Evolutionary conservation across 2,797 vertebrate species (phyloP).

Genomic region (Otolemur crassicaudatus): DNA sequence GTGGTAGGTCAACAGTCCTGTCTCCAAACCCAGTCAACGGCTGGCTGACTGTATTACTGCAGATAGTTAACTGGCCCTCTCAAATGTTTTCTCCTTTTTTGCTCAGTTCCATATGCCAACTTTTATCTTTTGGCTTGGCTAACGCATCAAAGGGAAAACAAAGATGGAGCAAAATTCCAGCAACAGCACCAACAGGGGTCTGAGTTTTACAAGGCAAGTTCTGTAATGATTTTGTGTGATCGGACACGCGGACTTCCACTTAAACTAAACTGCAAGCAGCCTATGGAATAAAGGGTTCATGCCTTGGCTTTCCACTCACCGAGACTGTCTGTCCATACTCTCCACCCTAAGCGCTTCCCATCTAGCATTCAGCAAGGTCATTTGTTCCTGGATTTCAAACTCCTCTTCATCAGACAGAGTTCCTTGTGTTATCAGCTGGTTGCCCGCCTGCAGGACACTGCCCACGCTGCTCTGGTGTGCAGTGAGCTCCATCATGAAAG

Average conservation of each 20-base stretch:
- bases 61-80: not conserved
- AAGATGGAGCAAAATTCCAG: not conserved
- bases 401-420: conserved; percentile 96
- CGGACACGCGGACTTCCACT: not conserved
- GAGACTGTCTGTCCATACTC: conserved; percentile 98
- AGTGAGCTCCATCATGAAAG: conserved; percentile 99
- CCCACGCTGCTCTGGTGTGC: conserved; percentile 98
- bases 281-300: accelerated
- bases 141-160: not conserved
- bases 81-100: not conserved
- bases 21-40: not conserved
- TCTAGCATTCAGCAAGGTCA: conserved; percentile 96
- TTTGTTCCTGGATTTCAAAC: conserved; percentile 97
- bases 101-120: not conserved
- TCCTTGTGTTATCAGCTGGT: conserved; percentile 96
- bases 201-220: not conserved
- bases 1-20: not conserved
- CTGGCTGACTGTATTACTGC: not conserved
- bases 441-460: conserved; percentile 96
- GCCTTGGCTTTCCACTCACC: conserved; percentile 86
- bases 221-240: not conserved
- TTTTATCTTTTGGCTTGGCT: not conserved
- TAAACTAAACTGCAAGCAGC: accelerated
- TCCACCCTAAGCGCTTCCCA: conserved; percentile 96
- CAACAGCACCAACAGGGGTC: not conserved